phyloP scores from a whole-genome alignment of 1,140 invertebrate genomes.

The Leptinotarsa undecemlineata region DNA sequence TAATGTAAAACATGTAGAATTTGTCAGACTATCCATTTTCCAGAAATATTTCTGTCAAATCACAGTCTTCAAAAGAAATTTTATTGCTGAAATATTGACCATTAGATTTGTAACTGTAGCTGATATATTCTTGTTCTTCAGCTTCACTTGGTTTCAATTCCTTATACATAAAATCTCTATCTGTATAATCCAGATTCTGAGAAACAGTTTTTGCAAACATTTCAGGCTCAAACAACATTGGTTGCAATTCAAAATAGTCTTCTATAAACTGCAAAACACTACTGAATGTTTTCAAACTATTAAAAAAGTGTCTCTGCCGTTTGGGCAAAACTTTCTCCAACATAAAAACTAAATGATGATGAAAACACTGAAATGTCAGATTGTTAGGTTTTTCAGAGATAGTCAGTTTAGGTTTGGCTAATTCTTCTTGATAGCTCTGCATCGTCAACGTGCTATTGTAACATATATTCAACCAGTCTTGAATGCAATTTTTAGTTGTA shows the following conservation, averaged over 20 bases:
- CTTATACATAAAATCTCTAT: conserved; percentile 36
- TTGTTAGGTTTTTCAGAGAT: conserved; percentile 56
- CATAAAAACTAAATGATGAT: conserved; percentile 95
- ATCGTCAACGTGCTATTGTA: conserved; percentile 47
- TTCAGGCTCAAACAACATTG: conserved; percentile 52
- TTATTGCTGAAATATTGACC: conserved; percentile 47
- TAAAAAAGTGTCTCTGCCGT: conserved; percentile 74
- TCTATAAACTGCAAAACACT: conserved; percentile 74
- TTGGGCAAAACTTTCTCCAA: conserved; percentile 77
- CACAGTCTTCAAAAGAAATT: conserved; percentile 30
- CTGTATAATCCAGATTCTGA: conserved; percentile 35
- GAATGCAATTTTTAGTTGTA: conserved; percentile 79
- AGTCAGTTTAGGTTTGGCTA: conserved; percentile 7
- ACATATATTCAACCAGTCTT: conserved; percentile 84
- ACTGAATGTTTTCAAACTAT: conserved; percentile 71
- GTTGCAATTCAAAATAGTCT: conserved; percentile 59
- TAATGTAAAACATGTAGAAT: too few relatives aligned
- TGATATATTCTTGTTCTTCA: conserved; percentile 15
- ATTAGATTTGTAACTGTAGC: conserved; percentile 35
- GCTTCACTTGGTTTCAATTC: conserved; percentile 32
- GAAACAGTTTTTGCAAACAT: background rate
- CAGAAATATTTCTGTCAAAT: conserved; percentile 45
- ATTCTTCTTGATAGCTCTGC: conserved; percentile 24
- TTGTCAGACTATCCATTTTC: conserved; percentile 38
- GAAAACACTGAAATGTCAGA: conserved; percentile 78